Conservation (phyloP, 2,113 vertebrate species). For the Gadus chalcogrammus region DNA sequence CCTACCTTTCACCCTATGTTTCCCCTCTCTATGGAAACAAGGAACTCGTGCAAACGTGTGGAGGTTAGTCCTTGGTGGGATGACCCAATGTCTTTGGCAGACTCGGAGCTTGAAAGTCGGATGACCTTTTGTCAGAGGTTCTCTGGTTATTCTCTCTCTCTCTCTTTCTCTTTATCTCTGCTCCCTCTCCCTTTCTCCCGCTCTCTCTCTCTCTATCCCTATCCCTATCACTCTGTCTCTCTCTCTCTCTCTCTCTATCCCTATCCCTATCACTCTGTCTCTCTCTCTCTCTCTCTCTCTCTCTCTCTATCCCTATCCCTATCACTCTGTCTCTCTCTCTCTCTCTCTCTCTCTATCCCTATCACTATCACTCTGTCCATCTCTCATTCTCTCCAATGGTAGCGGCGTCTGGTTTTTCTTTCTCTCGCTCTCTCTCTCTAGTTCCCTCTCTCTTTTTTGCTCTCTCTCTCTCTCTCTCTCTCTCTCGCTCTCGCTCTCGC, state of each 20-base stretch:
- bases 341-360: not conserved
- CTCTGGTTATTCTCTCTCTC: too few species aligned
- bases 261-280: too few species aligned
- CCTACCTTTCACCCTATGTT: conserved; percentile 26
- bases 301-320: not conserved
- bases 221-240: too few species aligned
- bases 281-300: too few species aligned
- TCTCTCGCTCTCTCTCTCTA: not conserved
- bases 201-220: not conserved
- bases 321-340: too few species aligned
- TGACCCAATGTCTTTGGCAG: conserved; percentile 19
- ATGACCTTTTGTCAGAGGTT: conserved; percentile 36
- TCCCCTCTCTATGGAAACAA: not conserved
- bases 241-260: not conserved
- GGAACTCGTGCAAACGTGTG: conserved; percentile 28
- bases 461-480: too few species aligned
- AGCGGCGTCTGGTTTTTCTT: conserved; percentile 5
- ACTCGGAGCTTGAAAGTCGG: conserved; percentile 30
- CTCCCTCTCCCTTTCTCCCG: not conserved
- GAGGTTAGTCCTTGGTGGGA: conserved; percentile 21
- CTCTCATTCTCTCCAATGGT: conserved; percentile 7
- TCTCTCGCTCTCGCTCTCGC: too few species aligned
- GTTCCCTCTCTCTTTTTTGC: not conserved
- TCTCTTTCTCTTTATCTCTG: too few species aligned
- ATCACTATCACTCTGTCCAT: too few species aligned